Evolutionary conservation across 2,113 vertebrate genomes (phyloP).

Genomic region (Oncorhynchus gorbuscha): DNA sequence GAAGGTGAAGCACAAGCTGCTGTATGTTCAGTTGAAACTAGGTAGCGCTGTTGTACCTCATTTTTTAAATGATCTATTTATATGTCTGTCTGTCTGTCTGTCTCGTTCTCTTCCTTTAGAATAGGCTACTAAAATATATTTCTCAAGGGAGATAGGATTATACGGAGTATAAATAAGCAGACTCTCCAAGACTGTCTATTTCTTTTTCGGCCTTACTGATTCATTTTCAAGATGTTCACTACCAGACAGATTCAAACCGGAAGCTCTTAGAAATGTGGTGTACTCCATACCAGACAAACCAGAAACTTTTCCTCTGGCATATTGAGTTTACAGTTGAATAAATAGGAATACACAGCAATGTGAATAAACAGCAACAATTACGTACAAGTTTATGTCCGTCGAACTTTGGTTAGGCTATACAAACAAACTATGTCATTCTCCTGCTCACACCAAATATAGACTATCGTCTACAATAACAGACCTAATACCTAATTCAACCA

Average conservation of each 20-base stretch:
- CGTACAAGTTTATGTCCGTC: too few relatives aligned
- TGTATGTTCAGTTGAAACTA: background rate
- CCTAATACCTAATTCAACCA: background rate
- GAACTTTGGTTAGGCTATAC: too few relatives aligned
- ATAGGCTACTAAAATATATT: background rate
- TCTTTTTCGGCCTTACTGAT: constrained; percentile 86
- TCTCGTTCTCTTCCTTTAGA: background rate
- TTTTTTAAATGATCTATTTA: background rate
- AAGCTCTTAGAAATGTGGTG: constrained; percentile 83
- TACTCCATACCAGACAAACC: constrained; percentile 78
- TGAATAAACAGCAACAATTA: background rate
- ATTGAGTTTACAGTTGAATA: background rate
- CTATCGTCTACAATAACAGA: background rate
- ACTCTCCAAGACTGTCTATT: constrained; percentile 55
- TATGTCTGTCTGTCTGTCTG: background rate
- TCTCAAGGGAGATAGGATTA: background rate
- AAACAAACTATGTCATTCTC: background rate
- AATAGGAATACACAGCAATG: background rate
- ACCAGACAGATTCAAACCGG: constrained; percentile 85
- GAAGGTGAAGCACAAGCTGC: background rate
- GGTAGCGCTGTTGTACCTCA: background rate
- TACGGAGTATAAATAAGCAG: background rate
- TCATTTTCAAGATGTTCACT: constrained; percentile 94
- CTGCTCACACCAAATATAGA: background rate
- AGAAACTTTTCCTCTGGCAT: constrained; percentile 65